Percentiles rank a stretch among this genome's conserved stretches.
Evolutionary conservation across 2,113 vertebrate genomes (phyloP).

Genomic region (Bos taurus): DNA sequence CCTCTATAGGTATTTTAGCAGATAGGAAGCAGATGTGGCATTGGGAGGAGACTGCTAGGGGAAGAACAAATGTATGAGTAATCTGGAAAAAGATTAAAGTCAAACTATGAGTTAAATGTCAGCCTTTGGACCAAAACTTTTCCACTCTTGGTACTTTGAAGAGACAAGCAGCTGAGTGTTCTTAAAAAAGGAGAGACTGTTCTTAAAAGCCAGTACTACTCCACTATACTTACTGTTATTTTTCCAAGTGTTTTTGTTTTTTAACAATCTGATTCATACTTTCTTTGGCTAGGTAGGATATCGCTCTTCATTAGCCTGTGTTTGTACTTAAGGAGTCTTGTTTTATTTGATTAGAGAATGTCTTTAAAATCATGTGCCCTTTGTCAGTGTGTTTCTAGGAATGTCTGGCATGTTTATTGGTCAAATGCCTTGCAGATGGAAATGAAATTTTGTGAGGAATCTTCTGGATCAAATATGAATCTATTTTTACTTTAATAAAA

Average conservation of each 20-base stretch:
- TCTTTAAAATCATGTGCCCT: constrained; percentile 18
- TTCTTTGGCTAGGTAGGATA: not conserved
- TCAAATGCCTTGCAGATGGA: constrained; percentile 47
- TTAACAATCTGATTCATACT: constrained; percentile 14
- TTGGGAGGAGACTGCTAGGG: not conserved
- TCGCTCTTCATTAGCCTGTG: not conserved
- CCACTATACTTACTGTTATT: not conserved
- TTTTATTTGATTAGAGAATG: constrained; percentile 25
- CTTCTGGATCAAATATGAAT: constrained; percentile 8
- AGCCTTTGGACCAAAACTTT: constrained; percentile 5
- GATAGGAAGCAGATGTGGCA: constrained; percentile 42
- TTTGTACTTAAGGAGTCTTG: not conserved
- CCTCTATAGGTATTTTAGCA: not conserved
- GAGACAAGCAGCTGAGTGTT: not conserved
- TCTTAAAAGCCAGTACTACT: not conserved
- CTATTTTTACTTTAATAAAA: constrained; percentile 34
- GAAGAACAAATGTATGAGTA: constrained; percentile 9
- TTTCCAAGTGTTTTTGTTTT: not conserved
- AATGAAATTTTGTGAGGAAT: constrained; percentile 35
- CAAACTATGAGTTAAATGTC: constrained; percentile 7
- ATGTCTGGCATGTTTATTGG: constrained; percentile 50
- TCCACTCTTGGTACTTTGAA: constrained; percentile 18
- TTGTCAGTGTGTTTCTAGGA: constrained; percentile 1
- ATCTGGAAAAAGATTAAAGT: constrained; percentile 52
- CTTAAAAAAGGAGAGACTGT: not conserved